Percentiles rank a stretch among this genome's conserved stretches.
Conservation (phyloP, 2,113 vertebrate species). For the Bufo gargarizans region DNA sequence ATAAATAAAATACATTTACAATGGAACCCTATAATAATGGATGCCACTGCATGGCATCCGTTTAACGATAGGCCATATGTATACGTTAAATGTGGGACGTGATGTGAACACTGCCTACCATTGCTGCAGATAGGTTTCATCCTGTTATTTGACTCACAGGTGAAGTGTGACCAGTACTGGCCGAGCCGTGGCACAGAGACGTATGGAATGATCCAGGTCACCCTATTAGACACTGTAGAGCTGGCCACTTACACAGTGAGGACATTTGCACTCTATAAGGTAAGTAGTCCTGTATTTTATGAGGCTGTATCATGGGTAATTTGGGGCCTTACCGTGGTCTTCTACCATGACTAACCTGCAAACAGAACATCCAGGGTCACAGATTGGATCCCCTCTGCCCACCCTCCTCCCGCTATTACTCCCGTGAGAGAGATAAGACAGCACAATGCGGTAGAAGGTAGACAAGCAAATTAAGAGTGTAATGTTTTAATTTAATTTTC, state of each 20-base stretch:
- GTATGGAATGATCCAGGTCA: slow-evolving; percentile 93
- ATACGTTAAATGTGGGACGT: no score
- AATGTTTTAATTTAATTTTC: slow-evolving; percentile 56
- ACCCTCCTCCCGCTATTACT: background rate
- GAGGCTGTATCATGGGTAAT: background rate
- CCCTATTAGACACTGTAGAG: slow-evolving; percentile 89
- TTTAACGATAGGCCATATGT: no score
- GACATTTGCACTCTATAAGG: slow-evolving; percentile 92
- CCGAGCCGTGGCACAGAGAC: slow-evolving; percentile 89
- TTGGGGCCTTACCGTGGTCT: background rate
- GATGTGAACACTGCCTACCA: no score
- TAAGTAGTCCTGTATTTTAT: slow-evolving; percentile 53
- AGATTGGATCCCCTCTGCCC: background rate
- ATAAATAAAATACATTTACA: no score
- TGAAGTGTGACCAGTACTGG: slow-evolving; percentile 98
- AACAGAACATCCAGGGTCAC: background rate
- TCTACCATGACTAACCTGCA: background rate
- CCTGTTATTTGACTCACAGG: slow-evolving; percentile 67
- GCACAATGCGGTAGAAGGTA: slow-evolving; percentile 27
- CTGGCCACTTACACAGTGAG: slow-evolving; percentile 90
- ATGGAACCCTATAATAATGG: no score
- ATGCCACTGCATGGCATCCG: no score
- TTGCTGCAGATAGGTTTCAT: background rate
- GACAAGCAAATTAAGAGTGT: slow-evolving; percentile 49
- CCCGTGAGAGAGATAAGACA: slow-evolving; percentile 22